Conservation (phyloP, 1,140 invertebrate species). For the Spodoptera frugiperda region DNA sequence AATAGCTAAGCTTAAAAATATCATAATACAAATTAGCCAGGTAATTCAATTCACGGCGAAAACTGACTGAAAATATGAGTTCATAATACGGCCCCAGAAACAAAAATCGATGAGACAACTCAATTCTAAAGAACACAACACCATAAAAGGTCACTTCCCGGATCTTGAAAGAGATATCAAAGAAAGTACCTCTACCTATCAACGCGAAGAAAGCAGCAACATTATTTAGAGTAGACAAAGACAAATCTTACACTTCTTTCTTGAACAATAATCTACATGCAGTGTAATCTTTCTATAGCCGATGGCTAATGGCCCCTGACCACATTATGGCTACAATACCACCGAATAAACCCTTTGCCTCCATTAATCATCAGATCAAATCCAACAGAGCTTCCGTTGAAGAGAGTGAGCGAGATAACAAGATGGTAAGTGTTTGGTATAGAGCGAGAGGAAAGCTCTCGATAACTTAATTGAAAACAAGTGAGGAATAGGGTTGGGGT, state of each 20-base stretch:
- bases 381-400: conserved; percentile 73
- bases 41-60: too few relatives aligned
- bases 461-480: conserved; percentile 83
- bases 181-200: background rate
- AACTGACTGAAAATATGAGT: too few relatives aligned
- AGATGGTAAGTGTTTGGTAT: conserved; percentile 37
- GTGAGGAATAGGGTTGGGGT: conserved; percentile 58
- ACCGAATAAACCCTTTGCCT: conserved; percentile 60
- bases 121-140: background rate
- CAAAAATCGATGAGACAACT: background rate
- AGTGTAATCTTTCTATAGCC: conserved; percentile 17
- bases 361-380: conserved; percentile 77
- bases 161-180: conserved; percentile 9
- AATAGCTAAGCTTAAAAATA: too few relatives aligned
- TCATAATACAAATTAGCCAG: too few relatives aligned
- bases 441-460: conserved; percentile 64
- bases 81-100: too few relatives aligned
- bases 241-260: conserved; percentile 15
- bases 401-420: conserved; percentile 57
- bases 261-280: conserved; percentile 25
- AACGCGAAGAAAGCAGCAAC: conserved; percentile 4
- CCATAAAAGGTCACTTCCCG: background rate
- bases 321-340: conserved; percentile 23
- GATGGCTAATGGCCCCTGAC: conserved; percentile 10
- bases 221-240: conserved; percentile 18